Evolutionary conservation across 2,797 vertebrate genomes (phyloP), one percentile per base, ranked within the genome.

Genomic region (Brachyalestes nurse): DNA sequence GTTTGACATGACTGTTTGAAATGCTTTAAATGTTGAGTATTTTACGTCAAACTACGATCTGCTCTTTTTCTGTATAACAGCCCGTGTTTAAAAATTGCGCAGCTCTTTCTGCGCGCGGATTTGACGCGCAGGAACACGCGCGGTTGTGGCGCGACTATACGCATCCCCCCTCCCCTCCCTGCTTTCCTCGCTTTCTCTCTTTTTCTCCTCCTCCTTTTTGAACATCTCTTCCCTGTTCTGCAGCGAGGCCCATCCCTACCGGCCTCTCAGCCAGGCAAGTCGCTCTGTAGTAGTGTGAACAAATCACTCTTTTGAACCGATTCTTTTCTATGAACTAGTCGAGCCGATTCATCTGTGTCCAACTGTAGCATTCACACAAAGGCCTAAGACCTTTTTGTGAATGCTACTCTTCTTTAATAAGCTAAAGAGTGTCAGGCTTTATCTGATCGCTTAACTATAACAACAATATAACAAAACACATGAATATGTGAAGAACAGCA

Each of bases 221-320:
- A n/a, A n/a, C 47, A 23, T 57, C 69, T 55, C 49, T 58, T 75
- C 72, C 69, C 47, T 60, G 19, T 12, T 84, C 84, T 69, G 81
- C 84, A 85, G 83, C 75, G 45, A 72, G 81, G 74, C 83, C 80
- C 61, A 71, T 85, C 84, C 79, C 83, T 82, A 57, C 83, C 65
- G 85, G 83, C 64, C n/a, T n/a, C 17, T 60, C 42, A 72, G 34
- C 61, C 7, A 58, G 19, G 19, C 53, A 55, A 79, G 70, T 65
- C 81, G 72, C 21, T 57, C 5, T 57, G 7, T n/a, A 14, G 51
- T 17, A 53, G 51, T 16, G n/a, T 60, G 58, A 61, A 61, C 25
- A 25, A 62, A 28, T 62, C 60, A 6, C 34, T 62, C 60, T 16
- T 5, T 34, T 62, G 60, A 28, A 6, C 6, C 60, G 25, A 25